These are phyloP conservation scores for Limulus polyphemus DNA, from an alignment of 2,888 invertebrate genomes.

Conservation along the genomic window DNA sequence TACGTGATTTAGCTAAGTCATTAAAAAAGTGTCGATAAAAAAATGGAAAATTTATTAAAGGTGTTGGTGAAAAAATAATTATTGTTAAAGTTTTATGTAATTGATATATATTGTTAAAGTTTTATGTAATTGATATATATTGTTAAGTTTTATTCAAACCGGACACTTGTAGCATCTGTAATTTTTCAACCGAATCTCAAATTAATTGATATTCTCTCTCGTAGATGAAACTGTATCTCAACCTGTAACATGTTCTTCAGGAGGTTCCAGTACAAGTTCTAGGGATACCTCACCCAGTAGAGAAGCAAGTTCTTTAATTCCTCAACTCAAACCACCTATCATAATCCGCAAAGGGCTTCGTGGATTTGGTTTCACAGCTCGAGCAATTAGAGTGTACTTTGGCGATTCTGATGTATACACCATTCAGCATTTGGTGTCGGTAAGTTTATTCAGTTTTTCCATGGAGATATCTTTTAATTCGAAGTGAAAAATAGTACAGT, in stretches of 20 bases:
- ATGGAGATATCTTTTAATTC: too few species aligned
- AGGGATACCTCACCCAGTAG: conserved; percentile 83
- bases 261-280: conserved; percentile 80
- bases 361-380: conserved; percentile 96
- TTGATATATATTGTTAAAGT: too few species aligned
- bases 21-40: too few species aligned
- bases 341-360: conserved; percentile 84
- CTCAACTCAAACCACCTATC: conserved; percentile 72
- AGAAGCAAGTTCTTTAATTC: conserved; percentile 79
- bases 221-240: conserved; percentile 35
- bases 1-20: too few species aligned
- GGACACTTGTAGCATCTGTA: too few species aligned
- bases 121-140: too few species aligned
- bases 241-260: conserved; percentile 47
- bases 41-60: too few species aligned
- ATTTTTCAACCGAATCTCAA: too few species aligned
- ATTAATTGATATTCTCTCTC: not conserved
- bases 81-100: too few species aligned
- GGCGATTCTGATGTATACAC: conserved; percentile 97
- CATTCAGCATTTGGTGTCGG: conserved; percentile 94
- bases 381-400: conserved; percentile 94
- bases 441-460: conserved; percentile 39
- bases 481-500: too few species aligned
- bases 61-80: too few species aligned
- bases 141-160: too few species aligned